Evolutionary conservation across 2,113 vertebrate genomes (phyloP), one percentile per base, ranked within the genome.

Genomic region (Plecturocebus donacophilus): DNA sequence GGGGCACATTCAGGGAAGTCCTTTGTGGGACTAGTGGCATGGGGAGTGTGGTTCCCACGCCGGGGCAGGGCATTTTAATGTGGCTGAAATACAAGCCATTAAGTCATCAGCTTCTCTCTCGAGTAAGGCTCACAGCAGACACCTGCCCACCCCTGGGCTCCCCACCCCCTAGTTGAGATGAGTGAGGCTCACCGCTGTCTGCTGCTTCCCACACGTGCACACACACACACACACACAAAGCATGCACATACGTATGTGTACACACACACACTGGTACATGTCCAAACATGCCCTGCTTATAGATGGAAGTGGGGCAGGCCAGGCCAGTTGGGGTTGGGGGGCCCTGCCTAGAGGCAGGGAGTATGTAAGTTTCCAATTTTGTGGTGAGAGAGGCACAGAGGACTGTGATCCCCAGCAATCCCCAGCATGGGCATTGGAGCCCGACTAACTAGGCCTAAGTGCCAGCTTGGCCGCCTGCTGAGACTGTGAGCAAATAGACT

Each of bases 191-290:
- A n/a, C 42, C 17, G 27, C 30, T 30, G 4, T 54, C 86, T 66
- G 5, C 71, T 90, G 32, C 5, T 91, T 64, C 76, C 6, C 8
- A 42, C 17, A 45, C 27, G 1, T 25, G 20, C 68, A 4, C 11
- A 8, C 17, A 14, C 14, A 10, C 25, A 10, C 42, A 35, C 38
- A 49, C 49, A 49, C 49, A 49, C 49, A 49, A 3, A 14, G 12
- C 8, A 4, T 17, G 19, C 14, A 4, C 17, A 27, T 3, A 21
- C 8, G 8, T 9, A 25, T 14, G 32, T 25, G 13, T 5, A 54
- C 16, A 0, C 8, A 23, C 12, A 3, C 10, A 13, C 7, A 32
- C 3, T 1, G 27, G 45, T 30, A 11, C 20, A 30, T 23, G 40
- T 19, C 5, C 12, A 35, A 10, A 84, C 10, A 38, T 4, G 21